Evolutionary conservation across 2,797 vertebrate species (phyloP).

Genomic region (Nyctibius grandis): DNA sequence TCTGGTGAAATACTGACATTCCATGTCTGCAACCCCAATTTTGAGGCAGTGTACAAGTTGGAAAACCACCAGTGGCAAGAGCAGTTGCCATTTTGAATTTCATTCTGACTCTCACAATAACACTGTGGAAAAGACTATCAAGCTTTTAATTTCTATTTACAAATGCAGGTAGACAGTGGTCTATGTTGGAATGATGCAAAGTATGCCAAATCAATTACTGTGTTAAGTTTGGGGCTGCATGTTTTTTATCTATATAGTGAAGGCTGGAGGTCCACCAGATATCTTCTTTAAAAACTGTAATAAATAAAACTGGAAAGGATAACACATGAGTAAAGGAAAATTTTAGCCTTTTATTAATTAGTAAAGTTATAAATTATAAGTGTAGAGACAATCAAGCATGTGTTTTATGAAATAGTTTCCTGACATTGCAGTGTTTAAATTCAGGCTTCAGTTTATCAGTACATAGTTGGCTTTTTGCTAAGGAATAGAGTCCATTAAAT

Average conservation of each 20-base stretch:
- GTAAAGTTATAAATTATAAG: neutral
- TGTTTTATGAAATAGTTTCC: neutral
- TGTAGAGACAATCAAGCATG: neutral
- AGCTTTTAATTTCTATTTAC: constrained; percentile 34
- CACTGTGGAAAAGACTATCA: neutral
- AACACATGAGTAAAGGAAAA: neutral
- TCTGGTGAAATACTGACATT: constrained; percentile 40
- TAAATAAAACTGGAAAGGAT: neutral
- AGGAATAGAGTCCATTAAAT: neutral
- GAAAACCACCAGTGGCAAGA: constrained; percentile 78
- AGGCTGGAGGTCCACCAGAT: neutral
- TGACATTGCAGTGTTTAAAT: neutral
- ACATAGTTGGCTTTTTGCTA: neutral
- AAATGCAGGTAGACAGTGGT: constrained; percentile 65
- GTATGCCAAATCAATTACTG: constrained; percentile 21
- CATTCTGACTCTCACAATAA: neutral
- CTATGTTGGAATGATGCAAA: neutral
- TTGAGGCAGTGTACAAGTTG: constrained; percentile 46
- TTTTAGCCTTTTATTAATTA: neutral
- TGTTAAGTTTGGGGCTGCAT: neutral
- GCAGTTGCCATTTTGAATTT: constrained; percentile 74
- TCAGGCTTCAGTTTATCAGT: neutral
- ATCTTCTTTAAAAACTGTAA: neutral
- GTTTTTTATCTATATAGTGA: neutral
- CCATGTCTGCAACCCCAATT: constrained; percentile 21